Conservation (phyloP, 2,113 vertebrate species). For the Pelecanus crispus region DNA sequence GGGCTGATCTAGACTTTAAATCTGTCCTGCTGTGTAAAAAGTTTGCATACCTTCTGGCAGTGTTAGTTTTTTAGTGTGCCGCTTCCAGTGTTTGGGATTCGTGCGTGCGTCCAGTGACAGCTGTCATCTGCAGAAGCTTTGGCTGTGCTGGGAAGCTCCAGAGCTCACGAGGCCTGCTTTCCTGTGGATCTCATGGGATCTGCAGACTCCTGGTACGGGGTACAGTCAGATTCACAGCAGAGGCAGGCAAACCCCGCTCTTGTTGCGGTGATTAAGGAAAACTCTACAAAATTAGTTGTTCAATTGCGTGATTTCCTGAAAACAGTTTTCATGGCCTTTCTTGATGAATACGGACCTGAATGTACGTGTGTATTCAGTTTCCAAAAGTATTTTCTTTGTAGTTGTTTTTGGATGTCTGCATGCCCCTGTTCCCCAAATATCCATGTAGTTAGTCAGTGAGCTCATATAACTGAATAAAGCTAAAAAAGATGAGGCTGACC, state of each 20-base stretch:
- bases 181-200: neutral
- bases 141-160: neutral
- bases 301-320: neutral
- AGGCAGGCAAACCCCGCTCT: neutral
- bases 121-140: slow-evolving; percentile 27
- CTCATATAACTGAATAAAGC: neutral
- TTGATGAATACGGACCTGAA: neutral
- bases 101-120: neutral
- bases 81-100: neutral
- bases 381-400: neutral
- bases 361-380: neutral
- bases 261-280: neutral
- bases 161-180: neutral
- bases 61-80: neutral
- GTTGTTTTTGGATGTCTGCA: neutral
- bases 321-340: neutral
- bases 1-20: neutral
- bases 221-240: neutral
- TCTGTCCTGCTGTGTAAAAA: neutral
- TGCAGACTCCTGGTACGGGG: neutral
- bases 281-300: neutral
- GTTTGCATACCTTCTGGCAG: neutral
- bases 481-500: neutral
- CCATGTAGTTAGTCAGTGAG: neutral
- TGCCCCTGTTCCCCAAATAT: neutral